Evolutionary conservation across 2,113 vertebrate genomes (phyloP).

Genomic region (Eidolon helvum): DNA sequence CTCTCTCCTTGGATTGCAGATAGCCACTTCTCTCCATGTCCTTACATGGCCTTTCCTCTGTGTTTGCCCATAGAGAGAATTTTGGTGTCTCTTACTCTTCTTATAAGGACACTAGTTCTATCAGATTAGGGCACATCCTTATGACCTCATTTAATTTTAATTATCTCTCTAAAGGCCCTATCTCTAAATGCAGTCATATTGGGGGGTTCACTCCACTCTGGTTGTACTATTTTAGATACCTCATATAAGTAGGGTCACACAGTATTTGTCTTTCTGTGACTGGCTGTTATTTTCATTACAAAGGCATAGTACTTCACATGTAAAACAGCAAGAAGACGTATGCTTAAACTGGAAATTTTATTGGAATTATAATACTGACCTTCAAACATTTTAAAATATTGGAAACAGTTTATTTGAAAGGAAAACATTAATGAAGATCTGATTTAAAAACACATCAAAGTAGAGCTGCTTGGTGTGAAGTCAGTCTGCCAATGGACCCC

Average conservation of each 20-base stretch:
- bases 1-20: not conserved
- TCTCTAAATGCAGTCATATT: not conserved
- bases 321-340: not conserved
- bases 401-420: not conserved
- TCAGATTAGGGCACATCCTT: not conserved
- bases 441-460: not conserved
- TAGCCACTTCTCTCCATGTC: not conserved
- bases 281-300: not conserved
- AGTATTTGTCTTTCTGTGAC: not conserved
- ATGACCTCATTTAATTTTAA: not conserved
- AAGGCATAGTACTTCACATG: not conserved
- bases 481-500: not conserved
- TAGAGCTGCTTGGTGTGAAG: not conserved
- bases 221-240: not conserved
- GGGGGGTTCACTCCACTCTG: not conserved
- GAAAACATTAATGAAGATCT: not conserved
- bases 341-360: not conserved
- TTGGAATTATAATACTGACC: not conserved
- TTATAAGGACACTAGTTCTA: not conserved
- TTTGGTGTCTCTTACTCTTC: not conserved
- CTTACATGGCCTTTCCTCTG: not conserved
- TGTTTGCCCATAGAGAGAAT: not conserved
- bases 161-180: not conserved
- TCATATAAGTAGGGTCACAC: not conserved
- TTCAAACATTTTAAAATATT: conserved; percentile 19